Evolutionary conservation across 2,888 invertebrate species (phyloP), one percentile per base, ranked within the genome.

Genomic region (Clepsis dumicolana): DNA sequence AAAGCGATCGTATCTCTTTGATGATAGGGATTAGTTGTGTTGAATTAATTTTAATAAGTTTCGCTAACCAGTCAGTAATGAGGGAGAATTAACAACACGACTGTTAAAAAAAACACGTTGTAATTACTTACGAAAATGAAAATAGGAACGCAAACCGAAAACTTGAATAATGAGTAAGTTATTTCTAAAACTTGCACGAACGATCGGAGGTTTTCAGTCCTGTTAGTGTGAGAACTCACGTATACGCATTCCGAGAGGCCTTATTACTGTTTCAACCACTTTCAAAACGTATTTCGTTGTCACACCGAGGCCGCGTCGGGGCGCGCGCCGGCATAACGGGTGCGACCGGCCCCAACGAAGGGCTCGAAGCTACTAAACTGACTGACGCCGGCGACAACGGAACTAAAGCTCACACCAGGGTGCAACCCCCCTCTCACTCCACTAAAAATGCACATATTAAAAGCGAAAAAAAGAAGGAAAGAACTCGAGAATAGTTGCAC

Each of bases 401-500:
- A 86, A 86, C 83, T 83, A 84, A 88, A 83, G 82, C 84, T 81
- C 73, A 53, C 70, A 54, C 48, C 25, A 74, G 80, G 79, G 74
- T 80, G 78, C 83, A 83, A 85, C 86, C 86, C 83, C 79, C 85
- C 73, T 81, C 85, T 81, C 65, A 56, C 76, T 71, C 77, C 79
- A 81, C 84, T 83, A 88, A 86, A 84, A 89, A 90, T 90, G 88
- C 90, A 91, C 88, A 87, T 85, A 83, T 84, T 82, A 82, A 81
- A 84, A 86, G 79, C 78, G 78, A 83, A 88, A 87, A 86, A 85
- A 81, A 74, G 74, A 85, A 86, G 80, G 85, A 85, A 86, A 80
- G 85, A 88, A 89, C 86, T 86, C 77, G 76, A 83, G 81, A 83
- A 86, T 77, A 80, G 83, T 85, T 85, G 73, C 74, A 76, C 73